Conservation (phyloP, 2,797 vertebrate genomes). For the Pseudocheirus occidentalis region DNA sequence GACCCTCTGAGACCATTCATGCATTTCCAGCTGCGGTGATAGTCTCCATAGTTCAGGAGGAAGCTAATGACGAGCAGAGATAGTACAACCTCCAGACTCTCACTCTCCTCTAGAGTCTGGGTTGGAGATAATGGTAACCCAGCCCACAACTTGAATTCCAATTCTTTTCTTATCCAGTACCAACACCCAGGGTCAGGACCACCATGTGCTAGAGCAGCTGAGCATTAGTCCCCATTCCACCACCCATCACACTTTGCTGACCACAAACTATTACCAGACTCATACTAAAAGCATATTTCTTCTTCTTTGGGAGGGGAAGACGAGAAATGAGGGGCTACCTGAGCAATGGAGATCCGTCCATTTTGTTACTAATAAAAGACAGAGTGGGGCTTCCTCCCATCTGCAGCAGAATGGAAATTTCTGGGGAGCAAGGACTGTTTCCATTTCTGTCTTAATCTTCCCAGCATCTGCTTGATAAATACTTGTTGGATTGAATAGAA, state of each 20-base stretch:
- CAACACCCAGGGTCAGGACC: slow-evolving; percentile 58
- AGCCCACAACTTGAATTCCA: slow-evolving; percentile 47
- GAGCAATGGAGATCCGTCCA: slow-evolving; percentile 5
- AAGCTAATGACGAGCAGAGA: slow-evolving; percentile 32
- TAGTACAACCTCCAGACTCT: background rate
- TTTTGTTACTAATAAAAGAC: slow-evolving; percentile 35
- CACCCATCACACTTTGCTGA: slow-evolving; percentile 49
- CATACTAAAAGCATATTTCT: slow-evolving; percentile 6
- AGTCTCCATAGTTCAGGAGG: slow-evolving; percentile 39
- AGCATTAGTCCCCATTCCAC: background rate
- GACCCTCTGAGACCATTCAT: background rate
- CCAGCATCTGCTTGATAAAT: background rate
- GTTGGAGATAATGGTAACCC: slow-evolving; percentile 60
- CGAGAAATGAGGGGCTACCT: background rate
- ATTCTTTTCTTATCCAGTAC: slow-evolving; percentile 68
- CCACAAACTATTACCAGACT: background rate
- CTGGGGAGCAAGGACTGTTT: background rate
- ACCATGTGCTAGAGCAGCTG: slow-evolving; percentile 47
- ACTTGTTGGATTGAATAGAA: background rate
- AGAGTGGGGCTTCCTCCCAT: background rate
- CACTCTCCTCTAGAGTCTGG: background rate
- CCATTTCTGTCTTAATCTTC: background rate
- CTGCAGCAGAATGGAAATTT: background rate
- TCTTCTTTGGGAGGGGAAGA: background rate
- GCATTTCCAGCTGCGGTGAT: background rate